phyloP scores from a whole-genome alignment of 2,888 invertebrate species.

The Tryphoninae sp. region DNA sequence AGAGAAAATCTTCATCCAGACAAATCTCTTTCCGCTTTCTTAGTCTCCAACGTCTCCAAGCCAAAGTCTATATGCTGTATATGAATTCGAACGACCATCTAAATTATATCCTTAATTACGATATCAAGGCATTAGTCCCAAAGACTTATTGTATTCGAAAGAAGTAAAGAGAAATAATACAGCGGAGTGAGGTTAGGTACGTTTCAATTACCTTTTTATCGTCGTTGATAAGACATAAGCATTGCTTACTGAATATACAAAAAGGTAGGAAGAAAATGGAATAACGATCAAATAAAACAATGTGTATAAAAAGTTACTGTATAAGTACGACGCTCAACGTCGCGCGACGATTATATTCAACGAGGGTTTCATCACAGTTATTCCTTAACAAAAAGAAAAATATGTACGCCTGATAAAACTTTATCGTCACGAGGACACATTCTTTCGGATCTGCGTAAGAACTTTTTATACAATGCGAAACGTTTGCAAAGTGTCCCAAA shows the following conservation, averaged over 20 bases:
- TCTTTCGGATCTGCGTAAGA: neutral
- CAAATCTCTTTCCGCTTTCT: too few relatives aligned
- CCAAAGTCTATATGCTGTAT: too few relatives aligned
- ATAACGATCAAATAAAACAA: conserved; percentile 61
- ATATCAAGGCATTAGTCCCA: too few relatives aligned
- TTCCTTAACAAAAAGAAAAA: conserved; percentile 12
- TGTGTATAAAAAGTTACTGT: conserved; percentile 59
- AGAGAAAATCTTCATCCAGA: too few relatives aligned
- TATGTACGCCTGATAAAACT: neutral
- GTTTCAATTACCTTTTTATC: conserved; percentile 44
- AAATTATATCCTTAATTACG: too few relatives aligned
- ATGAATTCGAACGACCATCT: too few relatives aligned
- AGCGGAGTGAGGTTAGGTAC: neutral
- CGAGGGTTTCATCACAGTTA: conserved; percentile 40
- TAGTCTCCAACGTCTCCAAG: too few relatives aligned
- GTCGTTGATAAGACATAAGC: conserved; percentile 39
- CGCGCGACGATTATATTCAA: conserved; percentile 47
- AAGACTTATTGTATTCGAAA: too few relatives aligned
- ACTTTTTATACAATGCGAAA: neutral
- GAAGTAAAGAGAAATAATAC: neutral
- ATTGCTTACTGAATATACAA: conserved; percentile 29
- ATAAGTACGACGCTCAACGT: conserved; percentile 58
- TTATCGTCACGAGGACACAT: neutral
- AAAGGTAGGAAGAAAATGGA: conserved; percentile 32
- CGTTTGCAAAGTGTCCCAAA: neutral